Base-by-base conservation (phyloP, 2,888 invertebrate genomes). In the Thereva nobilitata region DNA sequence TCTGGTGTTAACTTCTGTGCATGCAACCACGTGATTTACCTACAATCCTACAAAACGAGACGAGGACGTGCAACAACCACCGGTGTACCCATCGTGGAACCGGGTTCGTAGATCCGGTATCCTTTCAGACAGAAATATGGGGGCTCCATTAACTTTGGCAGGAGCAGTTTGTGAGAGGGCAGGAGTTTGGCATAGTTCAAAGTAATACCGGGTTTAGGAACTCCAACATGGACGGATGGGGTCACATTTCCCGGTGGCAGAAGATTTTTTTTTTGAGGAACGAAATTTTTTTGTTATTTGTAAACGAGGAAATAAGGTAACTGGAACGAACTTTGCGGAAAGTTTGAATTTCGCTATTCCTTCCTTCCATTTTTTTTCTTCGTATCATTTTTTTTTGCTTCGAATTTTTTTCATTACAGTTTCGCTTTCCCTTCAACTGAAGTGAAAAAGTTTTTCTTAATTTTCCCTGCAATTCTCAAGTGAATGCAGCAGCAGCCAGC, bases 11-110 rank as follows among this genome's bases (percentile, higher is more conserved):
- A 59, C 59, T 38, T 59, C 49, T 59, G 59, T 59, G 49, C 59
- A 59, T 59, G 59, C 59, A 59, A 59, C 59, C 59, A 59, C 49
- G 59, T 59, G 59, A 59, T 59, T 59, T 59, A 59, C 59, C 59
- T 59, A 37, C 47, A 59, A 59, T 40, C 49, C 59, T 12, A 23
- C 38, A 49, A 59, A 47, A 59, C 45, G 47, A 59, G 59, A 49
- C 49, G 47, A 59, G 35, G 23, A 38, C 8, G 38, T 45, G 35
- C 34, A 35, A 52, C 35, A 52, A 52, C 23, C 23, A 23, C 23
- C 23, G 23, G 23, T 23, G 23, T 23, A 23, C 23, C 23, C 23
- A 23, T 23, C 23, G 23, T 23, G 23, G 23, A 23, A 23, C 23
- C 23, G 23, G 23, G 23, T 2, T 23, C 23, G 23, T 23, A 23